These are phyloP conservation scores for Cephus cinctus DNA, from an alignment of 1,140 invertebrate species.

Conservation along the genomic window DNA sequence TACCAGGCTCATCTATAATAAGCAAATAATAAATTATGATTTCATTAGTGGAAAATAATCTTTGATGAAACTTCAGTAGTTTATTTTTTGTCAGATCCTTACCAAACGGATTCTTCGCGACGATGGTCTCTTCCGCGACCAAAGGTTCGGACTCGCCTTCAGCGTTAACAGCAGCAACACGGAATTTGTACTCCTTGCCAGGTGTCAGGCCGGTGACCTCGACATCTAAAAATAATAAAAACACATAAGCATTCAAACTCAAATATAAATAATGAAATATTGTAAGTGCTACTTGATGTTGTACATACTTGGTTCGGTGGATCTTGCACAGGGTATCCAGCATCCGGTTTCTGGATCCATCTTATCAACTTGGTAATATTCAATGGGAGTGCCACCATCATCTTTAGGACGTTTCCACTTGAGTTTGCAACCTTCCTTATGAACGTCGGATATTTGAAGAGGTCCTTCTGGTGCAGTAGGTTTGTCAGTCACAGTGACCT, in stretches of 20 bases:
- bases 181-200: constrained; percentile 91
- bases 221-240: constrained; percentile 57
- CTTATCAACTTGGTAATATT: constrained; percentile 94
- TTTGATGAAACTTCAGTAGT: no score
- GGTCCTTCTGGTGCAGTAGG: constrained; percentile 86
- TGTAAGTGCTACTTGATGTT: constrained; percentile 14
- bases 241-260: constrained; percentile 11
- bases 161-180: constrained; percentile 92
- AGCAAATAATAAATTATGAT: neutral
- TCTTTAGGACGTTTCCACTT: constrained; percentile 93
- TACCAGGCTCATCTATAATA: constrained; percentile 81
- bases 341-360: constrained; percentile 90
- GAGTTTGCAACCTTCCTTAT: constrained; percentile 90
- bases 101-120: constrained; percentile 95
- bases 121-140: constrained; percentile 79
- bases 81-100: constrained; percentile 28
- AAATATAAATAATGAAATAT: constrained; percentile 7
- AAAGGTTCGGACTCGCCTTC: constrained; percentile 95
- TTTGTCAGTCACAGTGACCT: constrained; percentile 90
- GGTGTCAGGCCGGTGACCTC: constrained; percentile 86
- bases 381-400: constrained; percentile 84
- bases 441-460: constrained; percentile 84
- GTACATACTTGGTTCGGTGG: constrained; percentile 71
- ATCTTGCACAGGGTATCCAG: constrained; percentile 88
- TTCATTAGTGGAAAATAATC: neutral